Conservation (phyloP, 2,888 invertebrate species). For the Cephalotes varians region DNA sequence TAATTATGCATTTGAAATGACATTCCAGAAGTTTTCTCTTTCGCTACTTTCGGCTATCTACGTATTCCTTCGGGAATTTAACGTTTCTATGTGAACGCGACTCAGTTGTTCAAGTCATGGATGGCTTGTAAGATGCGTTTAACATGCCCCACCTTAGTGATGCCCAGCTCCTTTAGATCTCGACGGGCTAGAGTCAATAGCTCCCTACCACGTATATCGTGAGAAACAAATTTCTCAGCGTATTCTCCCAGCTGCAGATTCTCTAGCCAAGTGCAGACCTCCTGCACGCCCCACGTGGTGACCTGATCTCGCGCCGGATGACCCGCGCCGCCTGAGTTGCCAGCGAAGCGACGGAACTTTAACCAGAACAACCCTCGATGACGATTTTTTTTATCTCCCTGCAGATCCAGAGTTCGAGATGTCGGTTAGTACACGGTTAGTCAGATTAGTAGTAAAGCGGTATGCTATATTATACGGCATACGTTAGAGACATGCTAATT, state of each 20-base stretch:
- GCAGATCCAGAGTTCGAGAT: slow-evolving; percentile 60
- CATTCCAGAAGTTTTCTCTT: not conserved
- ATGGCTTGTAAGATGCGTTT: slow-evolving; percentile 97
- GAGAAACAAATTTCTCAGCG: slow-evolving; percentile 94
- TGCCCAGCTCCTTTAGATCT: slow-evolving; percentile 96
- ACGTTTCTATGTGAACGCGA: not conserved
- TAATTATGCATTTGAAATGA: slow-evolving; percentile 13
- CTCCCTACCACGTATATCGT: slow-evolving; percentile 97
- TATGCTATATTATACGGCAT: slow-evolving; percentile 38
- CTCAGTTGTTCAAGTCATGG: slow-evolving; percentile 89
- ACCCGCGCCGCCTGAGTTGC: slow-evolving; percentile 83
- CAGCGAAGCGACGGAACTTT: slow-evolving; percentile 87
- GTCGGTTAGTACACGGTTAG: slow-evolving; percentile 52
- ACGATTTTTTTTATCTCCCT: slow-evolving; percentile 84
- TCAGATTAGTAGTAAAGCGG: slow-evolving; percentile 60
- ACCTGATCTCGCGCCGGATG: slow-evolving; percentile 82
- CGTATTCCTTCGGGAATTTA: not conserved
- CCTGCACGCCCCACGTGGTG: slow-evolving; percentile 93
- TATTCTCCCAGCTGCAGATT: slow-evolving; percentile 96
- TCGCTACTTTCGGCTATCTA: not conserved
- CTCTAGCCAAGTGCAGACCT: slow-evolving; percentile 96
- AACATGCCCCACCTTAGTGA: slow-evolving; percentile 98
- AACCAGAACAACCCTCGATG: slow-evolving; percentile 90
- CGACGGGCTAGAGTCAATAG: slow-evolving; percentile 94
- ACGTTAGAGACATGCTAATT: slow-evolving; percentile 46